These are phyloP conservation scores for Micromussa lordhowensis DNA, from an alignment of 92 coral and sea anemone genomes.

Conservation along the genomic window DNA sequence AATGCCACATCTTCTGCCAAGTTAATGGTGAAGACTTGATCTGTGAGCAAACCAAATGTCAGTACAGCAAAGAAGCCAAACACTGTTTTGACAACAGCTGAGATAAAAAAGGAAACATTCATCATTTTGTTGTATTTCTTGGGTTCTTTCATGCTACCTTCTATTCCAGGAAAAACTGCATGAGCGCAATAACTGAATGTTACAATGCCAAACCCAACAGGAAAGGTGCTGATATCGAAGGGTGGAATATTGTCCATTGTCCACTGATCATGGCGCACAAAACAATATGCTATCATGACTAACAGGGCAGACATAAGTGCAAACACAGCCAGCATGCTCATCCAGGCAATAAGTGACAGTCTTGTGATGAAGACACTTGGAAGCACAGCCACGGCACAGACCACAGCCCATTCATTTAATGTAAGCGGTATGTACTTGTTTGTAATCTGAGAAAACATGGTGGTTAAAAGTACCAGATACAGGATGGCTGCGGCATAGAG, in stretches of 20 bases:
- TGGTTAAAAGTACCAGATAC: constrained; percentile 78
- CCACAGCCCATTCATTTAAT: constrained; percentile 79
- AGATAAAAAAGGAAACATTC: constrained; percentile 79
- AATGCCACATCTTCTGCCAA: constrained; percentile 75
- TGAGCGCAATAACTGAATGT: constrained; percentile 94
- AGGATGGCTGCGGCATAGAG: constrained; percentile 86
- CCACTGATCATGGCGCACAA: constrained; percentile 65
- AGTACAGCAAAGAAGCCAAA: constrained; percentile 85
- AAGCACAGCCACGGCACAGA: constrained; percentile 80
- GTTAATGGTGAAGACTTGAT: constrained; percentile 88
- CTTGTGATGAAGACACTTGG: constrained; percentile 86
- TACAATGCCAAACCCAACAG: constrained; percentile 88
- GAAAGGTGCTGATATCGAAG: constrained; percentile 74
- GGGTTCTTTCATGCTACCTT: constrained; percentile 89
- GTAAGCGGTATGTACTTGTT: constrained; percentile 71
- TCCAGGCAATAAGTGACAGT: constrained; percentile 90
- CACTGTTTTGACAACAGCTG: constrained; percentile 75
- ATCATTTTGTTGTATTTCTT: constrained; percentile 78
- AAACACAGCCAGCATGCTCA: constrained; percentile 95
- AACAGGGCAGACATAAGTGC: constrained; percentile 86
- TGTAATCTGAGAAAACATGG: constrained; percentile 84
- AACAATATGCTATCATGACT: constrained; percentile 79
- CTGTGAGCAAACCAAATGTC: constrained; percentile 78
- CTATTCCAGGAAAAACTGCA: constrained; percentile 95
- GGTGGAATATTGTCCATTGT: constrained; percentile 63